Evolutionary conservation across 2,888 invertebrate species (phyloP).

Genomic region (Caradrina kadenii): DNA sequence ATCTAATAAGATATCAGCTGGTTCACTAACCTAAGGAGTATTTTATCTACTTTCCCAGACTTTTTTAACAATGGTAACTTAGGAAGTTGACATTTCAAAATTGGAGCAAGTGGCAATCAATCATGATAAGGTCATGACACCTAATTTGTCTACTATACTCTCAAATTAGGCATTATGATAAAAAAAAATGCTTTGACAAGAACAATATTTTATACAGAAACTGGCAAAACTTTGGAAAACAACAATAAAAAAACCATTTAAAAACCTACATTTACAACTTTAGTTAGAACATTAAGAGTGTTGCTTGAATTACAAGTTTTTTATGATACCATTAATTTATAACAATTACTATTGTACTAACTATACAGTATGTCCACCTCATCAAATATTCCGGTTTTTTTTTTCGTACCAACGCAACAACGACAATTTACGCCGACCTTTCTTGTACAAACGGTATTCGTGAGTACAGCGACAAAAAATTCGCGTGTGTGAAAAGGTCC

Average conservation of each 20-base stretch:
- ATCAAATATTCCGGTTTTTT: not conserved
- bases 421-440: constrained; percentile 19
- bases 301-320: constrained; percentile 10
- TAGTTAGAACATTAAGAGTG: not conserved
- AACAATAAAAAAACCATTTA: not conserved
- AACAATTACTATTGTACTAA: not conserved
- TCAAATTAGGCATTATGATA: not conserved
- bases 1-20: constrained; percentile 67
- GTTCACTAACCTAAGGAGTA: constrained; percentile 69
- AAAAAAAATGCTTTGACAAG: not conserved
- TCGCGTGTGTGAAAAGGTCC: constrained; percentile 44
- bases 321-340: not conserved
- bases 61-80: constrained; percentile 30
- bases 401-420: not conserved
- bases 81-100: constrained; percentile 25
- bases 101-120: constrained; percentile 33
- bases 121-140: constrained; percentile 43
- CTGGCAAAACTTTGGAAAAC: not conserved
- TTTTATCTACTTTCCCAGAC: constrained; percentile 58
- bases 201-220: not conserved
- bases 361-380: not conserved
- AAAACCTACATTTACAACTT: constrained; percentile 4
- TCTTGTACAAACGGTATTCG: constrained; percentile 13
- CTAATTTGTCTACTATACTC: constrained; percentile 1
- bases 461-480: constrained; percentile 27